Evolutionary conservation across 2,797 vertebrate species (phyloP), one percentile per base, ranked within the genome.

Genomic region (Bradypus variegatus): DNA sequence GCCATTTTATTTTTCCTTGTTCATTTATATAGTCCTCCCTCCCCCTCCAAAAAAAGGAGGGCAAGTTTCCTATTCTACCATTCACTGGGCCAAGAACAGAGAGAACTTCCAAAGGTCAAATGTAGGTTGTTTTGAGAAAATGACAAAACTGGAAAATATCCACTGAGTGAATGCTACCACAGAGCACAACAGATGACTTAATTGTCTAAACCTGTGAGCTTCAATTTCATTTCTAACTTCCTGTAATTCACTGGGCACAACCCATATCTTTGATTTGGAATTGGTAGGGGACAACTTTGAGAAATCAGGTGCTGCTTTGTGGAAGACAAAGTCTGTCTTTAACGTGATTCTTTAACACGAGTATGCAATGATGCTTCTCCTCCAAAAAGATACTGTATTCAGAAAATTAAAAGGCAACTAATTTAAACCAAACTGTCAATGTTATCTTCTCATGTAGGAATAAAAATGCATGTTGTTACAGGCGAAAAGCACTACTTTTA

Each of bases 111-210:
- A 96, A 96, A 96, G 93, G 95, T 95, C 95, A 91, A 86, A 88
- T 85, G 93, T 90, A 95, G 96, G 95, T 91, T 96, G 94, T 93
- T 95, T 94, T 95, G 94, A 96, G 94, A 96, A 89, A 73, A 95
- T 96, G 96, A 97, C 96, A 97, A 95, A 96, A 96, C 94, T 95
- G 97, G 86, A 91, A 96, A 96, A 94, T 55, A 92, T 84, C 96
- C 94, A 6, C 73, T 85, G 92, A 96, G 96, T 93, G 93, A 96
- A 69, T 67, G 75, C 86, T 70, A 50, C 62, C 38, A 21, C 86
- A 29, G 93, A 60, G 87, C 95, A 95, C 72, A 81, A 72, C 7
- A 5, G 41, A 84, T 92, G 80, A 62, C 89, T 94, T 91, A 92
- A 93, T 89, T 53, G 84, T 29, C 78, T 69, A 81, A 12, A n/a